Conservation (phyloP, 35 echinoderm and acorn worm species). For the Nesometra sesokonis region DNA sequence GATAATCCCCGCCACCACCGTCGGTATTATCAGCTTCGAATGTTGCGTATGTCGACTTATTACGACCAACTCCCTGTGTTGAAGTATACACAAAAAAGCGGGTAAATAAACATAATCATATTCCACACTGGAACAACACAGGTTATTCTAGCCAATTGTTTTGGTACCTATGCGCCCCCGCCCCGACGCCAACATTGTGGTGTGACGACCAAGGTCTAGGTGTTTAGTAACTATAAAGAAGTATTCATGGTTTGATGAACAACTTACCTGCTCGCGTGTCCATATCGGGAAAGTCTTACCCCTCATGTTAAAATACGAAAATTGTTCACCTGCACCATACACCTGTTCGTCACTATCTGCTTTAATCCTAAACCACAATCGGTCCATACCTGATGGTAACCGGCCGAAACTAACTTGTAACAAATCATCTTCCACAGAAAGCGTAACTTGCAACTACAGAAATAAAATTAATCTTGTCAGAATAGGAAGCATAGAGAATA, state of each 20-base stretch:
- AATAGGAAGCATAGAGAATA: no score
- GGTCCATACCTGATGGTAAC: constrained; percentile 9
- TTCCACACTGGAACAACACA: neutral
- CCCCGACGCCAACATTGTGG: neutral
- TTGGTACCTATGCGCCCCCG: neutral
- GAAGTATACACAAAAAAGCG: neutral
- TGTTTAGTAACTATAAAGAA: neutral
- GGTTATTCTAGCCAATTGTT: neutral
- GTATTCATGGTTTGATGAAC: neutral
- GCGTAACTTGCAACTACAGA: neutral
- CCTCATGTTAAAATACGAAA: constrained; percentile 75
- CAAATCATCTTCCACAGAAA: constrained; percentile 1
- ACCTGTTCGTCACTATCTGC: constrained; percentile 67
- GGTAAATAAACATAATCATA: neutral
- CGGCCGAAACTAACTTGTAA: neutral
- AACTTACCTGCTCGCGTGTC: constrained; percentile 76
- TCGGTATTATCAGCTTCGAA: constrained; percentile 46
- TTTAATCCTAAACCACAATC: constrained; percentile 45
- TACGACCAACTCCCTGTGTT: constrained; percentile 77
- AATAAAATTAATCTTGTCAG: no score
- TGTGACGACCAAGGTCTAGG: no score
- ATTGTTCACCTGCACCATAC: constrained; percentile 91
- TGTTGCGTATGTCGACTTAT: constrained; percentile 59
- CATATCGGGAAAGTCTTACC: constrained; percentile 77
- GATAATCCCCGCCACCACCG: constrained; percentile 69